Percentiles rank a stretch among this genome's conserved stretches.
phyloP scores from a whole-genome alignment of 2,113 vertebrate species.

The Gymnocephalus cernua region DNA sequence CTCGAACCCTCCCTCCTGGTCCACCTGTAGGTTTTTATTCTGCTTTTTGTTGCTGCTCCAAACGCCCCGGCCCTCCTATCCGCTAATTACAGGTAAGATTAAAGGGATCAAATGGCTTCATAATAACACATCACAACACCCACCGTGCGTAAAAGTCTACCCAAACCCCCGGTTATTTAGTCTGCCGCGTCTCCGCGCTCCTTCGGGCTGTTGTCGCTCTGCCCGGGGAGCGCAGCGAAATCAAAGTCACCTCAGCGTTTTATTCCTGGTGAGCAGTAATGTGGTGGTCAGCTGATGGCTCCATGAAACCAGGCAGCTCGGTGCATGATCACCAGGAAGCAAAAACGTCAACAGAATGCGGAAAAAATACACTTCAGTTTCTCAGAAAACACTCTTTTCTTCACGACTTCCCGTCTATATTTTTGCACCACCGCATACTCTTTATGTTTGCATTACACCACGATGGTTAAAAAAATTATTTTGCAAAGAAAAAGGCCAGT shows the following conservation, averaged over 20 bases:
- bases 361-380: background rate
- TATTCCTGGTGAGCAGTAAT: slow-evolving; percentile 14
- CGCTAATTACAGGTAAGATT: slow-evolving; percentile 86
- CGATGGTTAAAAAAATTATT: background rate
- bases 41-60: slow-evolving; percentile 75
- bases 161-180: slow-evolving; percentile 48
- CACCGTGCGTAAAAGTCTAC: slow-evolving; percentile 66
- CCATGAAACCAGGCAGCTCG: background rate
- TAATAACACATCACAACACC: slow-evolving; percentile 59
- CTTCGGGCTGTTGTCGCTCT: background rate
- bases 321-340: slow-evolving; percentile 4
- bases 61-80: slow-evolving; percentile 70
- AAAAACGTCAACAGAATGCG: background rate
- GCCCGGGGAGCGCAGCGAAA: slow-evolving; percentile 18
- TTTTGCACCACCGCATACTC: background rate
- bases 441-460: background rate
- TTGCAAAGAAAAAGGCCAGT: background rate
- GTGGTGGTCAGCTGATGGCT: background rate
- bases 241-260: slow-evolving; percentile 4
- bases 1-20: slow-evolving; percentile 61
- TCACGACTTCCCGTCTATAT: background rate
- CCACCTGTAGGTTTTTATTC: slow-evolving; percentile 77
- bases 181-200: slow-evolving; percentile 31
- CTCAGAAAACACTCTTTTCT: background rate
- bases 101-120: slow-evolving; percentile 46